Evolutionary conservation across 2,888 invertebrate species (phyloP).

Genomic region (Eristalinus aeneus): DNA sequence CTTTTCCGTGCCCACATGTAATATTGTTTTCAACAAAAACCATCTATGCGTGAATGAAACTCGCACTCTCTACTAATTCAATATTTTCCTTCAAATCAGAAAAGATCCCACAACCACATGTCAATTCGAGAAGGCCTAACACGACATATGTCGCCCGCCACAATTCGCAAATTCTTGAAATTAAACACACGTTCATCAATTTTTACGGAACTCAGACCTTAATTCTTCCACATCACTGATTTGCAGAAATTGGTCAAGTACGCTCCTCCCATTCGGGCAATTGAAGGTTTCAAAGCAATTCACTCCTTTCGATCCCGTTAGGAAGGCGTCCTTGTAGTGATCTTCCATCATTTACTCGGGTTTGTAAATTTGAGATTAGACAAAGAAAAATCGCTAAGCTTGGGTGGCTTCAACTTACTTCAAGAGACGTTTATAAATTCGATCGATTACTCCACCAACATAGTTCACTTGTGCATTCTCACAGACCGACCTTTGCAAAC

Average conservation of each 20-base stretch:
- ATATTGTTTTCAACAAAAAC: too few species aligned
- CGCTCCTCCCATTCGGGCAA: conserved; percentile 39
- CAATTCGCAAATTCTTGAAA: background rate
- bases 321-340: conserved; percentile 39
- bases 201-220: conserved; percentile 5
- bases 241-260: conserved; percentile 50
- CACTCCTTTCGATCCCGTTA: conserved; percentile 35
- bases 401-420: conserved; percentile 34
- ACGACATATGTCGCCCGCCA: too few species aligned
- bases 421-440: conserved; percentile 40
- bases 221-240: conserved; percentile 16
- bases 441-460: conserved; percentile 50
- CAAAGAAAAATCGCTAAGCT: background rate
- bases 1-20: too few species aligned
- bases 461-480: conserved; percentile 53
- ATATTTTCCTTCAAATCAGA: too few species aligned
- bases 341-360: conserved; percentile 50
- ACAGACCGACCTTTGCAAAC: conserved; percentile 56
- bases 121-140: too few species aligned
- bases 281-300: conserved; percentile 48
- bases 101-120: too few species aligned
- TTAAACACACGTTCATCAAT: background rate
- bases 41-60: too few species aligned
- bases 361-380: background rate
- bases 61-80: too few species aligned